Base-by-base conservation (phyloP, 2,888 invertebrate genomes). In the Plagiodera versicolora region DNA sequence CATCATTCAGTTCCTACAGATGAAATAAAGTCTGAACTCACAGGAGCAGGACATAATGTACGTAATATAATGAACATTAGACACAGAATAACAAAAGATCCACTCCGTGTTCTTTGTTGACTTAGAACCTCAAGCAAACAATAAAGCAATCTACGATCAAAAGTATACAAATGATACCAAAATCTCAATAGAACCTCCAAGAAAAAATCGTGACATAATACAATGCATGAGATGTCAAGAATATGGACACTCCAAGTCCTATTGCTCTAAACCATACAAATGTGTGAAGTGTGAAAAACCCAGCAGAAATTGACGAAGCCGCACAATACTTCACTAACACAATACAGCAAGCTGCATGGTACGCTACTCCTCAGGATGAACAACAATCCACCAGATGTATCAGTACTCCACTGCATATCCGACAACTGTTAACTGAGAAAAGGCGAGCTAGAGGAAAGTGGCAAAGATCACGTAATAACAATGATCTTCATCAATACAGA, bases 191-290 rank as follows among this genome's bases (percentile, higher is more conserved):
- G 32, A 44, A 14, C 20, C 57, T 32, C 60, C 59, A 55, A 56
- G 49, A 39, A 55, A 55, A 30, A 55, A 39, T 11, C 10, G 20
- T 9, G n/a, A 19, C 10, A 46, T 55, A 39, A 16, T 55, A 30
- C 63, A 64, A 51, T 64, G 58, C 55, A 63, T 57, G 56, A 28
- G 58, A 50, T 63, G 58, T 35, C 62, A 65, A 53, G 52, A 35
- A 30, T 65, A 58, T 58, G 58, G 52, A 2, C 63, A 63, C 44
- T 56, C 57, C 11, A 58, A 62, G 52, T 20, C 44, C n/a, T 65
- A 60, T 35, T 65, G 62, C 49, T 19, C 14, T 14, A 64, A 19
- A 49, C 48, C 62, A 49, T 52, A 45, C 28, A 46, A 65, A 45
- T 45, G 14, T n/a, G 45, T 45, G 45, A 45, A 45, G 45, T 45